Conservation (phyloP, 2,113 vertebrate genomes). For the Okapia johnstoni region DNA sequence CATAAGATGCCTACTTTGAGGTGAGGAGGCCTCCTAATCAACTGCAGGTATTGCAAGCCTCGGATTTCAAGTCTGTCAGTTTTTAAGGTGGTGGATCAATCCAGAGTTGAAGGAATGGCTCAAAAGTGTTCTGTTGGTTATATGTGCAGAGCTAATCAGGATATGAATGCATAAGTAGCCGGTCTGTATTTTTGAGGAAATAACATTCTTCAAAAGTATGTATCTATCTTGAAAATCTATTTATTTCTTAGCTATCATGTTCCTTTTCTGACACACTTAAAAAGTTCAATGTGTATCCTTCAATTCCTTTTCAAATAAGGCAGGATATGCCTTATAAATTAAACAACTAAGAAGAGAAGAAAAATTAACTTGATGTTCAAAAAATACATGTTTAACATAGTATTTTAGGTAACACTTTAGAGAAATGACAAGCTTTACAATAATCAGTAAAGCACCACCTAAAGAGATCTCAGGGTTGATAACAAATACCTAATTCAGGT, state of each 20-base stretch:
- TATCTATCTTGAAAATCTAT: constrained; percentile 14
- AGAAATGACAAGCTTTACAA: background rate
- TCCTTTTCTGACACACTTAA: background rate
- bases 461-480: background rate
- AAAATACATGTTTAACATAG: background rate
- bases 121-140: background rate
- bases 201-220: constrained; percentile 10
- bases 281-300: background rate
- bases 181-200: constrained; percentile 46
- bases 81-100: background rate
- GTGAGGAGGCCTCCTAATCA: constrained; percentile 82
- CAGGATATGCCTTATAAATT: background rate
- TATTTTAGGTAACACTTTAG: background rate
- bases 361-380: background rate
- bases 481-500: background rate
- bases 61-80: constrained; percentile 70
- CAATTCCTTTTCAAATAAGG: background rate
- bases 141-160: background rate
- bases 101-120: background rate
- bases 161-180: background rate
- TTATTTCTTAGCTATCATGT: background rate
- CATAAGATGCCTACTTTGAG: constrained; percentile 99
- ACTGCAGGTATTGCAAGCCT: constrained; percentile 71
- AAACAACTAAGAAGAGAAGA: background rate
- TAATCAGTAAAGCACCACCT: background rate